phyloP scores from a whole-genome alignment of 1,140 invertebrate species.

The Nymphalis io region DNA sequence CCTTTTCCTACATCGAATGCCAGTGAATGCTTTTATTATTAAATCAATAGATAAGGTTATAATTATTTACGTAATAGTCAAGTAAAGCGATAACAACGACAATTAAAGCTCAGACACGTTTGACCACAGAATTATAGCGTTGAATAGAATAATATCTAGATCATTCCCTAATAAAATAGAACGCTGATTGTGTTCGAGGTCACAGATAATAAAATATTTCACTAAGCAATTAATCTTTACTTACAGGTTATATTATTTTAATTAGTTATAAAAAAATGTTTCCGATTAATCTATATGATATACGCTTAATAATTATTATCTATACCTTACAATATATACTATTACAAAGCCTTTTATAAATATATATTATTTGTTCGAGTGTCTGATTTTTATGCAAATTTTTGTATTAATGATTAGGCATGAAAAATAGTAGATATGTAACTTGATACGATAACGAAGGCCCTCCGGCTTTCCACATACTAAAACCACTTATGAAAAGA shows the following conservation, averaged over 20 bases:
- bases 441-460: too few species aligned
- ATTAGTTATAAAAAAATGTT: slow-evolving; percentile 3
- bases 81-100: slow-evolving; percentile 14
- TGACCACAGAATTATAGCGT: slow-evolving; percentile 28
- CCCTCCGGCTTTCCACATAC: too few species aligned
- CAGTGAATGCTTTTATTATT: neutral
- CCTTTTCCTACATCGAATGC: neutral
- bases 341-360: too few species aligned
- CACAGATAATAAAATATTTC: slow-evolving; percentile 25
- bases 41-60: slow-evolving; percentile 4
- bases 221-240: slow-evolving; percentile 23
- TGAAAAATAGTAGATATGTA: too few species aligned
- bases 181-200: slow-evolving; percentile 38
- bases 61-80: slow-evolving; percentile 16
- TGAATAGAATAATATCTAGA: slow-evolving; percentile 31
- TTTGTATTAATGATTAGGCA: too few species aligned
- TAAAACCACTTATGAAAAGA: too few species aligned
- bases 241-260: slow-evolving; percentile 20
- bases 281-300: neutral
- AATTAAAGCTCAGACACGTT: slow-evolving; percentile 19
- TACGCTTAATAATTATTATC: too few species aligned
- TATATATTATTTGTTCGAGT: too few species aligned
- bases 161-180: slow-evolving; percentile 32
- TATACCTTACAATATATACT: too few species aligned
- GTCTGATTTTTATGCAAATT: too few species aligned